Base-by-base conservation (phyloP, 2,113 vertebrate species). In the Centropristis striata region DNA sequence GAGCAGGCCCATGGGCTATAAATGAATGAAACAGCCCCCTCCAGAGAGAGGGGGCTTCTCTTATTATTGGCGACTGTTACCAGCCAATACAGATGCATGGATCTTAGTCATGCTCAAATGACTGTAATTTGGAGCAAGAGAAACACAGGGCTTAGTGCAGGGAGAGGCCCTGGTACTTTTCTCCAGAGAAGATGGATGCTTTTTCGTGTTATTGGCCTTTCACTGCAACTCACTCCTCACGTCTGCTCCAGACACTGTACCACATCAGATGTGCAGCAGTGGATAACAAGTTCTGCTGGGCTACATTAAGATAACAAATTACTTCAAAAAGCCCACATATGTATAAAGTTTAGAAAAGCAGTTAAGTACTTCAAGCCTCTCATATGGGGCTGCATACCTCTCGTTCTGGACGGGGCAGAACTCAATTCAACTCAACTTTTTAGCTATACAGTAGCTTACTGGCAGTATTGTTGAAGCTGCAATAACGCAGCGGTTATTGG, bases 51-150 rank as follows among this genome's bases (percentile, higher is more conserved):
- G 41, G 64, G 21, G 81, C 83, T 89, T 83, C 20, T 84, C 84
- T 89, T 83, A 75, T 85, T 89, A 79, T 87, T 81, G 71, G 74
- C 36, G 41, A 77, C 75, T 72, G 66, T 49, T 60, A 55, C 54
- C 83, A 63, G 59, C 54, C 83, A 73, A 14, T 47, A 44, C 86
- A 84, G 73, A 86, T 82, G 80, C 80, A 59, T 12, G 23, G 69
- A 75, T 86, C 79, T 90, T 90, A 88, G 80, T 92, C 90, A 93
- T 72, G 47, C 46, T 61, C 50, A 86, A 94, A 94, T 91, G 64
- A 93, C 92, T 92, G 84, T 94, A 89, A 94, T 93, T 93, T 89
- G 39, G 78, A 87, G 76, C 73, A 50, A 74, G 65, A 91, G 81
- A 84, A 93, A 86, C 83, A 78, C 42, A 54, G 70, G 65, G 67